Percentiles rank a stretch among this genome's conserved stretches.
These are phyloP conservation scores for Oriolus oriolus DNA, from an alignment of 2,113 vertebrate species.

Conservation along the genomic window DNA sequence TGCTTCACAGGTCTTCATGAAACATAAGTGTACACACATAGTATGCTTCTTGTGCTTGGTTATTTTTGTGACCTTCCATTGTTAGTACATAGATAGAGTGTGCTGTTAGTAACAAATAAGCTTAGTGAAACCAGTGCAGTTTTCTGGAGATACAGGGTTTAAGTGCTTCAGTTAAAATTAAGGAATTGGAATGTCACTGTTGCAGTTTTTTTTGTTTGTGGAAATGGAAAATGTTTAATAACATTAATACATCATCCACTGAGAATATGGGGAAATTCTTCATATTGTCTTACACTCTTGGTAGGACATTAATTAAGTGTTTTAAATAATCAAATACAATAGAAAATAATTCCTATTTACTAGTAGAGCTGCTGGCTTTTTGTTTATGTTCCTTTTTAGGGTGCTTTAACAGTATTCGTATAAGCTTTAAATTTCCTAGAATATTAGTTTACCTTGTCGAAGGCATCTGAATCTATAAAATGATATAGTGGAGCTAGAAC, in stretches of 20 bases:
- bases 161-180: neutral
- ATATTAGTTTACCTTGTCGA: neutral
- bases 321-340: fast-evolving
- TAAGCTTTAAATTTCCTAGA: neutral
- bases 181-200: constrained; percentile 22
- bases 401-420: neutral
- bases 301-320: neutral
- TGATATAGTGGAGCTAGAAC: neutral
- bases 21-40: fast-evolving
- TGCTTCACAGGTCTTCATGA: neutral
- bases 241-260: neutral
- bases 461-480: neutral
- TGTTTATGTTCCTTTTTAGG: neutral
- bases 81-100: neutral
- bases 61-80: neutral
- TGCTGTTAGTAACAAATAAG: neutral
- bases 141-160: neutral
- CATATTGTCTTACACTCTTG: neutral
- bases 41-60: fast-evolving
- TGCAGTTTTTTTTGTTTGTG: constrained; percentile 22
- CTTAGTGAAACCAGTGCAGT: neutral
- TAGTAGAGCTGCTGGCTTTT: neutral
- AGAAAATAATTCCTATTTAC: neutral
- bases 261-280: neutral
- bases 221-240: constrained; percentile 54